Evolutionary conservation across 2,113 vertebrate species (phyloP).

Genomic region (Tamias sibiricus): DNA sequence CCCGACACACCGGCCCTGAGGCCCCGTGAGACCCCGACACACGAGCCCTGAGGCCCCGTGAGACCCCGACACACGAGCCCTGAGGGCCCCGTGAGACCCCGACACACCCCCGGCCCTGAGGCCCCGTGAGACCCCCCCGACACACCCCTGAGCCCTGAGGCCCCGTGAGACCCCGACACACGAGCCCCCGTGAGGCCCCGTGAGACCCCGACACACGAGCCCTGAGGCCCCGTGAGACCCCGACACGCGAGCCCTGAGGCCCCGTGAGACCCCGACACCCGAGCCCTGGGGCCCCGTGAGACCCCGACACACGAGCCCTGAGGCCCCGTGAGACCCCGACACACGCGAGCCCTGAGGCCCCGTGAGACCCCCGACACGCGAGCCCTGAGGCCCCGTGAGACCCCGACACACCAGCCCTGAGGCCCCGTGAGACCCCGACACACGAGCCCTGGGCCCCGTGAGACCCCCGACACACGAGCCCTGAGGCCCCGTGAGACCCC

Average conservation of each 20-base stretch:
- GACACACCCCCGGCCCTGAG: too few species aligned
- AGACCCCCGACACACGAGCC: too few species aligned
- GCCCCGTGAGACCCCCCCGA: neutral
- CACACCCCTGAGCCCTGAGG: too few species aligned
- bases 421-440: neutral
- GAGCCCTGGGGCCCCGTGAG: neutral
- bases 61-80: neutral
- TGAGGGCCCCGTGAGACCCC: neutral
- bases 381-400: neutral
- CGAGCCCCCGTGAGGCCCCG: too few species aligned
- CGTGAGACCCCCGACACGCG: neutral
- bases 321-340: neutral
- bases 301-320: too few species aligned
- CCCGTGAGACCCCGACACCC: too few species aligned
- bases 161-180: neutral
- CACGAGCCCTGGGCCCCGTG: accelerated
- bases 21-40: neutral
- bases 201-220: neutral
- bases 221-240: neutral
- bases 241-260: accelerated
- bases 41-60: too few species aligned
- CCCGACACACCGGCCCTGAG: too few species aligned
- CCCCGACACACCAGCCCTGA: too few species aligned
- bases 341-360: too few species aligned
- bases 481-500: neutral